Base-by-base conservation (phyloP, 2,797 vertebrate species). In the Pygocentrus nattereri region DNA sequence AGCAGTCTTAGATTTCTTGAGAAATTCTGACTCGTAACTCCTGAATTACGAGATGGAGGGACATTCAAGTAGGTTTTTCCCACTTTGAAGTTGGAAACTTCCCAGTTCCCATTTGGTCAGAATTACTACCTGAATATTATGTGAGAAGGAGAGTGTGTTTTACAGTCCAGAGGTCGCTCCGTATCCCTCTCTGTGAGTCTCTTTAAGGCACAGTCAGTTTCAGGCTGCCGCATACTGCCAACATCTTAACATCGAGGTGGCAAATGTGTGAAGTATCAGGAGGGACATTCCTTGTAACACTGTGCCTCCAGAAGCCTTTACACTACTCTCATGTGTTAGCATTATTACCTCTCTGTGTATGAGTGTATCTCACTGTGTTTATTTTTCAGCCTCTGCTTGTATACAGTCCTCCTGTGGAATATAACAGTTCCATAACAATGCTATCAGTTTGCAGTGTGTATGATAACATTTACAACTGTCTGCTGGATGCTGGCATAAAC, bases 401-500 rank as follows among this genome's bases (percentile, higher is more conserved):
- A 76, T 83, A 87, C 74, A 86, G 84, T 84, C 68, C n/a, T 77
- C 27, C 19, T 47, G 75, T 86, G 54, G 7, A 68, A 64, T 88
- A 86, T 87, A 80, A 86, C 88, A 19, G 23, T 85, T 80, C 89
- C 87, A 86, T 87, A 89, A 90, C 92, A 90, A 76, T 84, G 81
- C 88, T 89, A 91, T 92, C 91, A 54, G 86, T 82, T 85, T 80
- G 82, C 70, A 76, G 64, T 38, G 74, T 72, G 54, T 88, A 88
- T 85, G 89, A 91, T 91, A 93, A 95, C 91, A 93, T 92, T 94
- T 90, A 90, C 87, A 86, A 86, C 83, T 67, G 82, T 84, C 85
- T 87, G 82, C 88, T 54, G 88, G 90, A 86, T 79, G 13, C 0
- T 11, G 78, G 82, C 90, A 79, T 94, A 95, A 94, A 95, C 93